These are phyloP conservation scores for Crocallis elinguaria DNA, from an alignment of 2,888 invertebrate species.

Conservation along the genomic window DNA sequence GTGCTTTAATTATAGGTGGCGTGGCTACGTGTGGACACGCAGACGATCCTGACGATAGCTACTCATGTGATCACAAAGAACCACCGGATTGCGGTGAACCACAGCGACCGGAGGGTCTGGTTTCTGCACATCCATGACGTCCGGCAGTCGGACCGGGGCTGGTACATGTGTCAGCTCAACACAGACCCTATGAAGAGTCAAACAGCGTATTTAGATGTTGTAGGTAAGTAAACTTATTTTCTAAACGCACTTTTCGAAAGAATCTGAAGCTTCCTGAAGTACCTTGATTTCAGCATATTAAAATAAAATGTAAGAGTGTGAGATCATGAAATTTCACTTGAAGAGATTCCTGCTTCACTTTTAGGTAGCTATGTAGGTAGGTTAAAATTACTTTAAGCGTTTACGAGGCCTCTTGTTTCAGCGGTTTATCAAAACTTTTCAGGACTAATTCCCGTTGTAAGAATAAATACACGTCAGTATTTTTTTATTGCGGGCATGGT, in stretches of 20 bases:
- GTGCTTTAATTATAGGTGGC: conserved; percentile 86
- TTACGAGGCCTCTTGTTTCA: too few species aligned
- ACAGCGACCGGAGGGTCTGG: conserved; percentile 94
- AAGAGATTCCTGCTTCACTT: too few species aligned
- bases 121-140: conserved; percentile 94
- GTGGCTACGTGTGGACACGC: conserved; percentile 96
- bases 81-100: conserved; percentile 93
- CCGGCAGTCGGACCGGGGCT: conserved; percentile 92
- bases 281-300: too few species aligned
- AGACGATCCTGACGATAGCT: conserved; percentile 95
- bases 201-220: conserved; percentile 93
- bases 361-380: too few species aligned
- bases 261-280: too few species aligned
- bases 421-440: too few species aligned
- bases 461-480: too few species aligned
- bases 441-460: too few species aligned
- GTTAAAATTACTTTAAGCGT: too few species aligned
- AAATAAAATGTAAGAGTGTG: too few species aligned
- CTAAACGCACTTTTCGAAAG: not conserved
- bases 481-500: too few species aligned
- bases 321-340: too few species aligned
- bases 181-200: conserved; percentile 97
- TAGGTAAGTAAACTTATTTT: conserved; percentile 86
- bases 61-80: conserved; percentile 96
- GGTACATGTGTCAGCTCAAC: conserved; percentile 98